Evolutionary conservation across 2,888 invertebrate genomes (phyloP), one percentile per base, ranked within the genome.

Genomic region (Lasioglossum morio): DNA sequence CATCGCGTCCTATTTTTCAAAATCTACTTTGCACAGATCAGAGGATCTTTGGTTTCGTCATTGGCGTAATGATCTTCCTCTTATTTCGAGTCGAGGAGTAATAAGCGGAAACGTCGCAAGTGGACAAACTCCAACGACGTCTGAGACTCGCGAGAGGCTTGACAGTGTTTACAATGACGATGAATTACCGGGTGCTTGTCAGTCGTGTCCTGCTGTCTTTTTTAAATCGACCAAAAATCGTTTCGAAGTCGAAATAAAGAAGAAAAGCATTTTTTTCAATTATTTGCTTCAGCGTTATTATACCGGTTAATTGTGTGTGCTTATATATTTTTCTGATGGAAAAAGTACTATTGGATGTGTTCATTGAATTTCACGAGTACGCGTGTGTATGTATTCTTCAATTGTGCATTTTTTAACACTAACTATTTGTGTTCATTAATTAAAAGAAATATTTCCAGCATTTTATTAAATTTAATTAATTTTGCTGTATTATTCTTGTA

Each of bases 41-140:
- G 37, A 72, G 46, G 53, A 72, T 72, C 77, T 23, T 40, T 60
- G 40, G 27, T 81, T 53, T 81, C 85, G 60, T 85, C 77, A 82
- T 34, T 7, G 46, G 57, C 34, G 34, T 75, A 72, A 81, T 74
- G 43, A 76, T 60, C 34, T 57, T 85, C 75, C 72, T 81, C 57
- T 72, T 37, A 14, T 81, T 78, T 76, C 40, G 57, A 4, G 10
- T 34, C 43, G 69, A 40, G 40, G 72, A 72, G 57, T 82, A 87
- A 89, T 69, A 53, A 78, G 86, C 89, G 90, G 89, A 89, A 89
- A 87, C 78, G 83, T 81, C 84, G 63, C 43, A 81, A 82, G 30
- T 46, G 75, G 34, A 81, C 72, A 76, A 89, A 79, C 79, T 75
- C 53, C 74, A 72, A 53, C 60, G 53, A 46, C 16, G 34, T 37